Evolutionary conservation across 1,140 invertebrate species (phyloP).

Genomic region (Lepidotrigona ventralis): DNA sequence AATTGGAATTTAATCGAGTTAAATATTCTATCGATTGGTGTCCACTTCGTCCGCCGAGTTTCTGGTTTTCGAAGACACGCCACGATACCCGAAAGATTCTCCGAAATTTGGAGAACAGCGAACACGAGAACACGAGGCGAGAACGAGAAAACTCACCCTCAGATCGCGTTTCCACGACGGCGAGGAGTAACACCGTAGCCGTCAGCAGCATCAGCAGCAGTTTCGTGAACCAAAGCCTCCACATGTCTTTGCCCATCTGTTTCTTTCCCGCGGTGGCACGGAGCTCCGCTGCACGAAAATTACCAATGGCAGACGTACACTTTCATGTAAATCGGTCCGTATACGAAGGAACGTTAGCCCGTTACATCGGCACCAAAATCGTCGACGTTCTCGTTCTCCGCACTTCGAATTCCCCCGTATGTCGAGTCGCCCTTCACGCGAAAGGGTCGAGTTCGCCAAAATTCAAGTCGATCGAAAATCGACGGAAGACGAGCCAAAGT

Average conservation of each 20-base stretch:
- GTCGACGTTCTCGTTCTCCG: neutral
- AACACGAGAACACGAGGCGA: neutral
- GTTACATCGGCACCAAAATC: constrained; percentile 52
- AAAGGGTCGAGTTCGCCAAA: neutral
- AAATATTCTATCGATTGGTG: neutral
- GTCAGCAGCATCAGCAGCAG: constrained; percentile 65
- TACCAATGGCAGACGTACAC: constrained; percentile 40
- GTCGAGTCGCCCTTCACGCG: neutral
- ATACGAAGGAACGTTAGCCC: constrained; percentile 15
- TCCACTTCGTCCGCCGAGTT: neutral
- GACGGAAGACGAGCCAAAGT: too few relatives aligned
- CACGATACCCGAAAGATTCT: neutral
- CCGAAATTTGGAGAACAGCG: neutral
- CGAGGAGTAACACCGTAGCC: constrained; percentile 43
- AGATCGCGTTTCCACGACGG: constrained; percentile 31
- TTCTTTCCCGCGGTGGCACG: constrained; percentile 18
- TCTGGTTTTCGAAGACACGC: neutral
- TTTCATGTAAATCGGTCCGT: constrained; percentile 51
- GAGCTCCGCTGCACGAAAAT: constrained; percentile 33
- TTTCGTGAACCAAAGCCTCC: constrained; percentile 74
- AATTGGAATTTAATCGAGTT: neutral
- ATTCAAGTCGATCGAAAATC: too few relatives aligned
- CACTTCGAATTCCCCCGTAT: neutral
- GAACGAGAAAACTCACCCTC: constrained; percentile 64
- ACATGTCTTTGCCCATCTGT: constrained; percentile 72